phyloP scores from a whole-genome alignment of 2,113 vertebrate species.

The Pollachius pollachius region DNA sequence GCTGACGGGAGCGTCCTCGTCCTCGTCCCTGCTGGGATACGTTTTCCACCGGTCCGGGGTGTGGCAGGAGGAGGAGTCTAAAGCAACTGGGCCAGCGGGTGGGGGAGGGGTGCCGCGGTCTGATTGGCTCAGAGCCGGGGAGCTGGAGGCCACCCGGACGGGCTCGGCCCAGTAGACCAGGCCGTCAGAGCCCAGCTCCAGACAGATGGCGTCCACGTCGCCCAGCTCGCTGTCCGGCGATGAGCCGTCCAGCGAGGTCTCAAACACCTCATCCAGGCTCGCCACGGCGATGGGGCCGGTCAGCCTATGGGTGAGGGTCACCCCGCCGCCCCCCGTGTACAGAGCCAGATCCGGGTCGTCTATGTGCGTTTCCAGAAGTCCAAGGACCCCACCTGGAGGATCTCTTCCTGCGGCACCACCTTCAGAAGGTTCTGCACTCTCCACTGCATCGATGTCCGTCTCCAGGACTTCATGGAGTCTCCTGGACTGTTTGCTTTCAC shows the following conservation, averaged over 20 bases:
- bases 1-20: not conserved
- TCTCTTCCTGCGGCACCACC: too few species aligned
- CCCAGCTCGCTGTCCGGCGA: conserved; percentile 27
- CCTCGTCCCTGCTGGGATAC: too few species aligned
- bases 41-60: not conserved
- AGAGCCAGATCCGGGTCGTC: too few species aligned
- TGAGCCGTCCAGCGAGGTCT: conserved; percentile 52
- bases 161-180: conserved; percentile 60
- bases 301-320: too few species aligned
- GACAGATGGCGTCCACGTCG: conserved; percentile 41
- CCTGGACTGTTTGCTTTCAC: conserved; percentile 13
- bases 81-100: not conserved
- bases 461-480: not conserved
- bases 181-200: conserved; percentile 44
- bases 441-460: not conserved
- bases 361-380: too few species aligned
- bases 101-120: not conserved
- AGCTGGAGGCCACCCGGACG: conserved; percentile 25
- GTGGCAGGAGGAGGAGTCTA: conserved; percentile 3
- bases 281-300: conserved; percentile 14
- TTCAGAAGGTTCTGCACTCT: not conserved
- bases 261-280: conserved; percentile 34
- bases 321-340: too few species aligned
- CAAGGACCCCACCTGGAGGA: too few species aligned
- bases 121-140: conserved; percentile 3